Base-by-base conservation (phyloP, 2,888 invertebrate species). In the Sericinus montela region DNA sequence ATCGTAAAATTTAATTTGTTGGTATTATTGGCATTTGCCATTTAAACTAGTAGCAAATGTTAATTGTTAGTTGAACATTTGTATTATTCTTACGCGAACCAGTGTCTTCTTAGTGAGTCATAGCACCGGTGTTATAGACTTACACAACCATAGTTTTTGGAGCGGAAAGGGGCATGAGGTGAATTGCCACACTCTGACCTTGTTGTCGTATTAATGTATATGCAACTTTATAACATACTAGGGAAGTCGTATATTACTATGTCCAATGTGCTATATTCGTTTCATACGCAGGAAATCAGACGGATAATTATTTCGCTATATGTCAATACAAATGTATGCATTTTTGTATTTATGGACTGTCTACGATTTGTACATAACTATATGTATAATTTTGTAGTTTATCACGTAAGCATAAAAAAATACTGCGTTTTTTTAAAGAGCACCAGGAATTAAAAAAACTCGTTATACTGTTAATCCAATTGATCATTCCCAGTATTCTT, bases 81-180 rank as follows among this genome's bases (percentile, higher is more conserved):
- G 34, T 23, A 43, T 43, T 7, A 43, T 32, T 37, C 23, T 39
- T 39, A 44, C 32, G 28, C 15, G 16, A 48, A 30, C 16, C 13
- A 32, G 49, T 45, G 45, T 50, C 49, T 50, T 40, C 44, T 50
- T 35, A 25, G 37, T 45, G 50, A 50, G 38, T 50, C 50, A 49
- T 28, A 37, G 15, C 35, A 38, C 15, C 37, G 43, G 25, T 25
- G 38, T n/a, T 39, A 48, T 44, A 45, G 40, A 53, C 53, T 86
- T 86, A 81, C 86, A 76, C 79, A 84, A 87, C 71, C 67, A 72
- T 54, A 65, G 71, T 86, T 83, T 87, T 84, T 85, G 78, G 87
- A 87, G 87, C 87, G 85, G 75, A 87, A 87, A 86, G 79, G 83
- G 77, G 78, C 80, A 63, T 65, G 59, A 58, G 61, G 60, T 59